Evolutionary conservation across 1,140 invertebrate species (phyloP), one percentile per base, ranked within the genome.

Genomic region (Formica exsecta): DNA sequence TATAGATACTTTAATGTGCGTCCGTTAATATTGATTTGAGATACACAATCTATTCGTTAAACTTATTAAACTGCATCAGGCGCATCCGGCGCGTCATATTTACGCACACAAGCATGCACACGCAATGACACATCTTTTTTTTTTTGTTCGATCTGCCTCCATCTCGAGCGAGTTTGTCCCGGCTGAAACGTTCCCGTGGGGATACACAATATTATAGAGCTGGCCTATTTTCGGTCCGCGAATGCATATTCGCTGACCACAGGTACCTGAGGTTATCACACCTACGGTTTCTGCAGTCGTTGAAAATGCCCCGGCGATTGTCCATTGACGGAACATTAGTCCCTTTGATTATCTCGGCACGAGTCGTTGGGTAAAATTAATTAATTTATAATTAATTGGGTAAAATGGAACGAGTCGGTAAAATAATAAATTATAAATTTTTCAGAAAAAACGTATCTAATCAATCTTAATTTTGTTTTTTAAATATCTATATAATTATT

Each of bases 311-410:
- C 25, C 36, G 68, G 79, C 79, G 79, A 83, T 83, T 83, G 68
- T 83, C 79, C 48, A 80, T 80, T 48, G 68, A 74, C 38, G 64
- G 64, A 36, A 80, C 76, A 57, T 83, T 25, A 61, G 79, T 61
- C 54, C 54, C 38, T 68, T 83, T 83, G 68, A 57, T 83, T n/a
- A 61, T 48, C 38, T 62, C 48, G 48, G 38, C 41, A 44, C 19
- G 68, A 83, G 29, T 41, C 68, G 79, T 61, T 32, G 38, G 79
- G 25, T 73, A 36, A 13, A 83, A 38, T 16, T 0, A 51, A 51
- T 19, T 51, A 32, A 32, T 32, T 32, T 32, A 32, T 32, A 83
- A 38, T 16, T 0, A 51, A 51, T 6, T 51, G 1, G 4, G 1
- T 51, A 19, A 13, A 19, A 8, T 44, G 4, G 48, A 74, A 61